These are phyloP conservation scores for Lytechinus pictus DNA, from an alignment of 35 echinoderm and acorn worm genomes.

Conservation along the genomic window DNA sequence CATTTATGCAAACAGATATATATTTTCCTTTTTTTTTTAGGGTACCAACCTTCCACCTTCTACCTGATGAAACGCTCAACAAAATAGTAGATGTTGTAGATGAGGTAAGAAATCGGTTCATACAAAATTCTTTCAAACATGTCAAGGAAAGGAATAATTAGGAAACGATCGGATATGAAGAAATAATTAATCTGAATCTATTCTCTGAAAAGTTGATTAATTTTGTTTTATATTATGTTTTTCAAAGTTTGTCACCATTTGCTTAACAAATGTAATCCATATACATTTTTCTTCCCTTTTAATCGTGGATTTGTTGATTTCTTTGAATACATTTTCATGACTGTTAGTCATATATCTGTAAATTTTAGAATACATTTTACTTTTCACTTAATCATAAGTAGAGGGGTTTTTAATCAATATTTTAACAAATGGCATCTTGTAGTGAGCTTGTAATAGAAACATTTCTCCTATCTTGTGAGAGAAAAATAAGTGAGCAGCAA, in stretches of 20 bases:
- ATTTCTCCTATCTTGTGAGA: too few relatives aligned
- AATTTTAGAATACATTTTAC: too few relatives aligned
- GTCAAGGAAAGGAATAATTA: neutral
- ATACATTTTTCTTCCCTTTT: too few relatives aligned
- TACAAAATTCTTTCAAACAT: neutral
- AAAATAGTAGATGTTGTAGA: conserved; percentile 89
- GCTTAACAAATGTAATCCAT: too few relatives aligned
- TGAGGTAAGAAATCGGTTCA: conserved; percentile 59
- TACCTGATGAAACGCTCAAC: conserved; percentile 86
- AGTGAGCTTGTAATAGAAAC: too few relatives aligned
- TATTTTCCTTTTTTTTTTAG: conserved; percentile 55
- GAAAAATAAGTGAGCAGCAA: too few relatives aligned
- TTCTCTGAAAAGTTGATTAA: neutral
- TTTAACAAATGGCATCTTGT: too few relatives aligned
- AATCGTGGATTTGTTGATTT: too few relatives aligned
- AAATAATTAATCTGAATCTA: neutral
- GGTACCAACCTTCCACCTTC: conserved; percentile 74
- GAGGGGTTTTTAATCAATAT: too few relatives aligned
- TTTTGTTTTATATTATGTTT: neutral
- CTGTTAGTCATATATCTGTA: too few relatives aligned
- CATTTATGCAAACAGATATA: neutral
- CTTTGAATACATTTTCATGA: too few relatives aligned
- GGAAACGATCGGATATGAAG: neutral
- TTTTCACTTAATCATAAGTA: too few relatives aligned
- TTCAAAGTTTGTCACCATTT: neutral